Evolutionary conservation across 2,113 vertebrate genomes (phyloP).

Genomic region (Cariama cristata): DNA sequence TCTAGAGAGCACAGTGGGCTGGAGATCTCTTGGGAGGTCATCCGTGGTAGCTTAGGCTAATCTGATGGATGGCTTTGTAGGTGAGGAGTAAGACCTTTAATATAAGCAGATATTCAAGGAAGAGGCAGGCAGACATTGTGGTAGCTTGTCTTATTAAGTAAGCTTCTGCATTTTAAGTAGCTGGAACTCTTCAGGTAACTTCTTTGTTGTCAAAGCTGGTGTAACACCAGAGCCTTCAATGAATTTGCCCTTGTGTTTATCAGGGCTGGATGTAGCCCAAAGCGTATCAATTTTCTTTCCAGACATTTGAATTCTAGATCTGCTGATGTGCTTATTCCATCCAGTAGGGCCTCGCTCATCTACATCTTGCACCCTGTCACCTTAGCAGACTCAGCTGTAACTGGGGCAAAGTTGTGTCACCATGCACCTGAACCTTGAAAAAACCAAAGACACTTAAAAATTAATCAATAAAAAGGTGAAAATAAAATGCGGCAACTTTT

Average conservation of each 20-base stretch:
- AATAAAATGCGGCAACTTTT: background rate
- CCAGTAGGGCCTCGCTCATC: fast-evolving
- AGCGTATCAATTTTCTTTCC: background rate
- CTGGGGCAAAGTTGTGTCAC: background rate
- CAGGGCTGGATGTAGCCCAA: background rate
- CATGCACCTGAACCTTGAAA: background rate
- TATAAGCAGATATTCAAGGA: background rate
- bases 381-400: background rate
- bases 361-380: background rate
- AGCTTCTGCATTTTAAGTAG: background rate
- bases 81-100: background rate
- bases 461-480: background rate
- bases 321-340: background rate
- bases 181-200: background rate
- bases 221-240: background rate
- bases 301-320: background rate
- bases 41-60: background rate
- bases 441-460: background rate
- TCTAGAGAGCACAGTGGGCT: background rate
- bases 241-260: background rate
- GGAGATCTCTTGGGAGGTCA: background rate
- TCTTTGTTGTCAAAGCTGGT: background rate
- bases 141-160: background rate
- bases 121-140: background rate
- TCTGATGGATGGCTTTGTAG: background rate